Evolutionary conservation across 2,113 vertebrate genomes (phyloP).

Genomic region (Brachypodius melanocephalos): DNA sequence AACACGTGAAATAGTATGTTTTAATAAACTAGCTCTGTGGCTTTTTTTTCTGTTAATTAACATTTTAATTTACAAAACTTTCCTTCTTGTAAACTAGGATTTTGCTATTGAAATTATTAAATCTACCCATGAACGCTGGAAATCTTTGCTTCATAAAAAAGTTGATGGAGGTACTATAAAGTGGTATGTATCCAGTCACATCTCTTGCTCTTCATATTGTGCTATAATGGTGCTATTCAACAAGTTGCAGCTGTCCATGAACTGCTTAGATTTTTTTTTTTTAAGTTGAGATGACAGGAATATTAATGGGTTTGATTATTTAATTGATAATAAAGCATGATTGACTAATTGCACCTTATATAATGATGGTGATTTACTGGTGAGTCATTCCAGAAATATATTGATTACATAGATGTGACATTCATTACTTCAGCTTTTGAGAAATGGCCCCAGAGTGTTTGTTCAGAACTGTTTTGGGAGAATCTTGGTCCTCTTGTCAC

Average conservation of each 20-base stretch:
- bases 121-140: slow-evolving; percentile 88
- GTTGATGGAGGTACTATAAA: slow-evolving; percentile 78
- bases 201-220: neutral
- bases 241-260: neutral
- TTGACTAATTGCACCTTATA: neutral
- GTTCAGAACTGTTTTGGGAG: neutral
- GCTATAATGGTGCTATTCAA: neutral
- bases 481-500: neutral
- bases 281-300: neutral
- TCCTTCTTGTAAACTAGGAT: slow-evolving; percentile 74
- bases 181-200: slow-evolving; percentile 77
- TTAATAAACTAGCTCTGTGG: neutral
- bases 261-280: neutral
- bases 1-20: neutral
- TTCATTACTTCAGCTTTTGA: neutral
- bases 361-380: neutral
- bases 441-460: neutral
- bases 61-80: neutral
- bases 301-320: neutral
- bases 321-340: neutral
- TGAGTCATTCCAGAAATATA: neutral
- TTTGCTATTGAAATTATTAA: slow-evolving; percentile 89
- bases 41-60: neutral
- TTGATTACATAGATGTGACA: neutral
- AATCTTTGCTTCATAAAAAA: slow-evolving; percentile 84